Base-by-base conservation (phyloP, 2,113 vertebrate species). In the Megaptera novaeangliae region DNA sequence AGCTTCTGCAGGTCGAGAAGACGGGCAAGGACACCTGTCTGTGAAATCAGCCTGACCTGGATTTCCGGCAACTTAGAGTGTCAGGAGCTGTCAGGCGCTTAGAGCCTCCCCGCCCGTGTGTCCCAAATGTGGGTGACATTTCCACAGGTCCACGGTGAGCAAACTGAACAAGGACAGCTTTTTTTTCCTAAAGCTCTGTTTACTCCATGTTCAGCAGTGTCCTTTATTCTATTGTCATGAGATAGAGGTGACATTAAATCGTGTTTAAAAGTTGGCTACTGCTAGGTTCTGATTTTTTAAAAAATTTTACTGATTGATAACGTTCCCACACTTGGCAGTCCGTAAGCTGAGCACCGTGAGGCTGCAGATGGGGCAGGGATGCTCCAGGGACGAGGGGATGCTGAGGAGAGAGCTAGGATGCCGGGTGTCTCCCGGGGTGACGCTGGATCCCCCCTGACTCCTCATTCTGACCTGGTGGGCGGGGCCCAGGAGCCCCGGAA, bases 21-120 rank as follows among this genome's bases (percentile, higher is more conserved):
- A 11, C 0, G 0, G 0, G 1, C 0, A 0, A 27, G 39, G 36
- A 46, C 46, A 25, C 39, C 49, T 74, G 29, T 3, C 13, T 0
- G 17, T 2, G 21, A 8, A 5, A 25, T 7, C 29, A 0, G 23
- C 18, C 23, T 31, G 2, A 2, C 18, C 1, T 27, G n/a, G 66
- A 3, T 3, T 27, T 27, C 31, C 17, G 10, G 3, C 0, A 1
- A 34, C 69, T 46, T 8, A 6, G 31, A 12, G 83, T 3, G 17
- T 13, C 71, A 31, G 39, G 14, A 64, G 4, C 25, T 18, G 15
- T 39, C 21, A 2, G 8, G 46, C 0, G 3, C 64, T 34, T 11
- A 57, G 27, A 34, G 46, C 57, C 64, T n/a, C 46, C 44, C 4
- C 39, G 52, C 36, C 78, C 8, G 3, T 4, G 27, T n/a, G 64